These are phyloP conservation scores for Protaetia brevitarsis DNA, from an alignment of 1,140 invertebrate genomes.

Conservation along the genomic window DNA sequence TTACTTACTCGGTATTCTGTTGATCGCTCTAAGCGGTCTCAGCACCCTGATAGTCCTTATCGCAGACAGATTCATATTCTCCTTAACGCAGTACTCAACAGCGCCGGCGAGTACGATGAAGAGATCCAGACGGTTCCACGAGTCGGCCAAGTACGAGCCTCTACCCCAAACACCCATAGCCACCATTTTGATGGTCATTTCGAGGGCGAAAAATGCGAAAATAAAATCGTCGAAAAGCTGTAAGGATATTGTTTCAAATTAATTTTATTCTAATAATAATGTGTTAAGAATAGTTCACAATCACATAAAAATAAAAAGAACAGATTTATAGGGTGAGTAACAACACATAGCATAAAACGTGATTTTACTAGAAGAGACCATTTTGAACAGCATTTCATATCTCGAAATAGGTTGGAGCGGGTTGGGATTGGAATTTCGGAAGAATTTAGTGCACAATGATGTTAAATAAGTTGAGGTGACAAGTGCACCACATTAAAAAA, in stretches of 20 bases:
- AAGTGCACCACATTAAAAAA: too few species aligned
- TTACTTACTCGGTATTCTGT: conserved; percentile 98
- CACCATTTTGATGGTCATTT: conserved; percentile 97
- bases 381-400: too few species aligned
- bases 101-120: conserved; percentile 96
- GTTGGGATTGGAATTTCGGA: too few species aligned
- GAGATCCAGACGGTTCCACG: conserved; percentile 97
- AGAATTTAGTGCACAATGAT: too few species aligned
- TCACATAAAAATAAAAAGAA: too few species aligned
- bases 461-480: too few species aligned
- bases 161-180: conserved; percentile 98
- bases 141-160: conserved; percentile 93
- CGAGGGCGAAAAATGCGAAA: conserved; percentile 94
- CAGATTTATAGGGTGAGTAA: too few species aligned
- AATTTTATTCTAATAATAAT: background rate
- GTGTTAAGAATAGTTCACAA: too few species aligned
- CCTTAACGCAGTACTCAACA: conserved; percentile 89
- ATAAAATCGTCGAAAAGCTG: conserved; percentile 97
- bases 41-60: conserved; percentile 97
- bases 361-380: too few species aligned
- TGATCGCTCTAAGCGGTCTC: conserved; percentile 93
- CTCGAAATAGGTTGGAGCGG: too few species aligned
- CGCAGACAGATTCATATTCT: conserved; percentile 97
- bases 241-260: conserved; percentile 42
- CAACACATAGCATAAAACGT: too few species aligned